Percentiles rank a stretch among this genome's conserved stretches.
These are phyloP conservation scores for Galleria mellonella DNA, from an alignment of 1,140 invertebrate genomes.

Conservation along the genomic window DNA sequence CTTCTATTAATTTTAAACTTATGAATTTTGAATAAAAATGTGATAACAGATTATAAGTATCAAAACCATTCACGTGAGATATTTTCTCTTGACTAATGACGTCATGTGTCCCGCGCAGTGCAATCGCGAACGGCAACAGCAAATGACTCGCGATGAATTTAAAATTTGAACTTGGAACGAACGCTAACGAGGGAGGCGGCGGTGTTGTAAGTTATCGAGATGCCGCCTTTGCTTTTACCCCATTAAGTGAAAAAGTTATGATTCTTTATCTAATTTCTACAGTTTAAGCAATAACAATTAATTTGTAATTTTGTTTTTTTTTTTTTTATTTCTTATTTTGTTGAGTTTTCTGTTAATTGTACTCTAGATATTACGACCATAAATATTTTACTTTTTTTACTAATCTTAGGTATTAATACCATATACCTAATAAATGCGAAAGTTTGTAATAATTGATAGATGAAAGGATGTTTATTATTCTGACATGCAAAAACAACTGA, in stretches of 20 bases:
- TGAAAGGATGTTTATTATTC: too few species aligned
- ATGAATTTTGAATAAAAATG: background rate
- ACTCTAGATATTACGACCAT: too few species aligned
- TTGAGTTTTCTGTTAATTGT: too few species aligned
- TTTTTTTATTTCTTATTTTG: too few species aligned
- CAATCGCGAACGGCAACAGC: slow-evolving; percentile 45
- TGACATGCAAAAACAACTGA: too few species aligned
- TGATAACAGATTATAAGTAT: slow-evolving; percentile 23
- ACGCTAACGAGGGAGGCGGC: slow-evolving; percentile 62
- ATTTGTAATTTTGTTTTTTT: too few species aligned
- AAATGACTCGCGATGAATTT: slow-evolving; percentile 72
- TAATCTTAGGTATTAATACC: too few species aligned
- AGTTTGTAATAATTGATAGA: too few species aligned
- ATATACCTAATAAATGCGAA: too few species aligned
- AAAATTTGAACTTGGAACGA: slow-evolving; percentile 60
- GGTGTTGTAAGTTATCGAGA: slow-evolving; percentile 39
- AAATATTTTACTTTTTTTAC: too few species aligned
- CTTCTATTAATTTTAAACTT: too few species aligned
- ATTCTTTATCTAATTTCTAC: background rate
- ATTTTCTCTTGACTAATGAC: slow-evolving; percentile 57
- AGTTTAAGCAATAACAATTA: too few species aligned
- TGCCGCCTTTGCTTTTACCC: background rate
- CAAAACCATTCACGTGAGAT: slow-evolving; percentile 20
- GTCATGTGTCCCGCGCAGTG: slow-evolving; percentile 66
- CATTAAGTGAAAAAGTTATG: background rate